Percentiles rank a stretch among this genome's conserved stretches.
phyloP scores from a whole-genome alignment of 2,113 vertebrate species.

The Lontra canadensis region DNA sequence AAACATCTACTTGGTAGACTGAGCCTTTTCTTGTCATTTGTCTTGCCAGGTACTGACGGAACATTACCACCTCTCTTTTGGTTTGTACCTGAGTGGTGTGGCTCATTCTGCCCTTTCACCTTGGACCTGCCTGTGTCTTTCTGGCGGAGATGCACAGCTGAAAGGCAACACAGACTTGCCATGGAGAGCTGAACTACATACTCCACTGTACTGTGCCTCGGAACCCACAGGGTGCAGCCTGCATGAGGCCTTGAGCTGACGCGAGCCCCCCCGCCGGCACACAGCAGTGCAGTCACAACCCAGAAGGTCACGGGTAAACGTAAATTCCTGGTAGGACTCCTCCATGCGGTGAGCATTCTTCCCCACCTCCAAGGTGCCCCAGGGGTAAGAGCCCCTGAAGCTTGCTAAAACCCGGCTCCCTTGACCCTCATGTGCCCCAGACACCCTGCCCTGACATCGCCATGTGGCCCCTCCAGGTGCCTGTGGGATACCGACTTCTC shows the following conservation, averaged over 20 bases:
- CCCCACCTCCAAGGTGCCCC: not conserved
- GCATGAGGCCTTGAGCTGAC: not conserved
- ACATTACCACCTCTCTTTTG: not conserved
- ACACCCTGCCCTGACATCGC: too few species aligned
- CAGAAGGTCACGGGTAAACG: not conserved
- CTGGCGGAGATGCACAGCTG: not conserved
- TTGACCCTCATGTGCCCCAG: not conserved
- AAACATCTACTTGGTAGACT: not conserved
- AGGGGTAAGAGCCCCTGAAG: not conserved
- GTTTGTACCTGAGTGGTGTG: not conserved
- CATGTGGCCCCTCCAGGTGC: not conserved
- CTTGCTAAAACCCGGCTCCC: not conserved
- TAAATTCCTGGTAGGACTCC: too few species aligned
- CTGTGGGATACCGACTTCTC: not conserved
- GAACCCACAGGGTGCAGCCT: not conserved
- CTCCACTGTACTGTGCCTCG: not conserved
- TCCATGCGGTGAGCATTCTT: not conserved
- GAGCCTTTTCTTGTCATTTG: not conserved
- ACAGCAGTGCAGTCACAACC: not conserved
- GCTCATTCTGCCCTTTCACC: not conserved
- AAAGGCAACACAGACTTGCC: not conserved
- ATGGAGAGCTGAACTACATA: not conserved
- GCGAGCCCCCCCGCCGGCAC: accelerated
- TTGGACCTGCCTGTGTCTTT: not conserved
- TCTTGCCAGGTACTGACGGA: not conserved